A percentile compares a stretch with the other conserved stretches of the same genome.
phyloP scores from a whole-genome alignment of 2,888 invertebrate species.

The Heterodera filipjevi region DNA sequence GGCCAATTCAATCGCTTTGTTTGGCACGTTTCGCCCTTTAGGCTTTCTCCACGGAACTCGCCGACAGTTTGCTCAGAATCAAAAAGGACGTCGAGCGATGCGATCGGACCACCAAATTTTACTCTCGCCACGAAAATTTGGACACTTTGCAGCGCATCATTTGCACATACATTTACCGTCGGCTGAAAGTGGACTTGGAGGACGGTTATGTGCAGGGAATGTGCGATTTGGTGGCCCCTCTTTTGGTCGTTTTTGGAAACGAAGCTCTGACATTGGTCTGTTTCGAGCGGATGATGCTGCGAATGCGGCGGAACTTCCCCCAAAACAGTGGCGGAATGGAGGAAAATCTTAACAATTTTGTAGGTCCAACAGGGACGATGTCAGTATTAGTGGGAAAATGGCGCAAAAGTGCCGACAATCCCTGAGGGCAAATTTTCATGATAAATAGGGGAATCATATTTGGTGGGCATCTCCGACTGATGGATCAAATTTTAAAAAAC shows the following conservation, averaged over 20 bases:
- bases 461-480: too few species aligned
- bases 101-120: constrained; percentile 91
- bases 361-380: too few species aligned
- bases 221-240: constrained; percentile 91
- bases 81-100: constrained; percentile 82
- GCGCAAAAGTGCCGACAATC: too few species aligned
- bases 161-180: constrained; percentile 97
- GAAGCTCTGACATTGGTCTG: constrained; percentile 88
- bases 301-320: constrained; percentile 86
- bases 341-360: constrained; percentile 87
- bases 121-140: constrained; percentile 80
- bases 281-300: constrained; percentile 85
- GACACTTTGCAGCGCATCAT: constrained; percentile 90
- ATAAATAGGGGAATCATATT: too few species aligned
- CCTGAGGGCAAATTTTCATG: too few species aligned
- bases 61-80: constrained; percentile 23
- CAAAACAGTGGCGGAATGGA: constrained; percentile 84
- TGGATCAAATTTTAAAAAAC: not conserved
- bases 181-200: constrained; percentile 73
- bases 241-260: constrained; percentile 88
- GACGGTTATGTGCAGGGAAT: constrained; percentile 95
- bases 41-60: constrained; percentile 16
- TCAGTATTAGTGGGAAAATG: too few species aligned
- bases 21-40: constrained; percentile 9
- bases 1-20: constrained; percentile 5